phyloP scores from a whole-genome alignment of 2,797 vertebrate species.

The Acanthiza pusilla region DNA sequence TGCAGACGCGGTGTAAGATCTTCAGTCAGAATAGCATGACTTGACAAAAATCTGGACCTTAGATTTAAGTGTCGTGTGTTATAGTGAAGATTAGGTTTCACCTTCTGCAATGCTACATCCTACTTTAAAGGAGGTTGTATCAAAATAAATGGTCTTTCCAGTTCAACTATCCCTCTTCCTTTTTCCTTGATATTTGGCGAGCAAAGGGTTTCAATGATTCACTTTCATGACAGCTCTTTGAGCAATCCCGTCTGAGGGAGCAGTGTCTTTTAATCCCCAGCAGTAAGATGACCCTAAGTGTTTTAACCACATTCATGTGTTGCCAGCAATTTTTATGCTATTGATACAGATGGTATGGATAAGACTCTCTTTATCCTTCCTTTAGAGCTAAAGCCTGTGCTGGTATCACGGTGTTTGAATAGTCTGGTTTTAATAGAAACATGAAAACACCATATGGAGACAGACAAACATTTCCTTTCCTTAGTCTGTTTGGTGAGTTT shows the following conservation, averaged over 20 bases:
- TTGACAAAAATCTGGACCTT: neutral
- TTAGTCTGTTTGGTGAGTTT: slow-evolving; percentile 36
- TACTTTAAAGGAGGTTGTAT: neutral
- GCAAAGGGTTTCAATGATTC: neutral
- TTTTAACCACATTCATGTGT: slow-evolving; percentile 19
- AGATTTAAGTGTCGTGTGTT: neutral
- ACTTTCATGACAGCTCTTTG: neutral
- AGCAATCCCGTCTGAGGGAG: neutral
- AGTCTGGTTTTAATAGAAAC: slow-evolving; percentile 64
- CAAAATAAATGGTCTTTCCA: neutral
- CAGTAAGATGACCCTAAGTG: slow-evolving; percentile 23
- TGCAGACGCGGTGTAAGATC: neutral
- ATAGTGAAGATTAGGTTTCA: neutral
- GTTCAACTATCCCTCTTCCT: neutral
- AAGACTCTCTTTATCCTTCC: slow-evolving; percentile 26
- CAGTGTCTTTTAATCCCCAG: neutral
- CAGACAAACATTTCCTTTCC: slow-evolving; percentile 58
- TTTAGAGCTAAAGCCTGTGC: slow-evolving; percentile 19
- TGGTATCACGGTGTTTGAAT: slow-evolving; percentile 32
- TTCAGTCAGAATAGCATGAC: neutral
- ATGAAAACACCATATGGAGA: slow-evolving; percentile 53
- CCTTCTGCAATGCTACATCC: neutral
- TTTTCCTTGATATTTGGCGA: neutral
- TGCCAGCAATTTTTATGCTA: slow-evolving; percentile 36
- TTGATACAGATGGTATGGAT: slow-evolving; percentile 45